Evolutionary conservation across 1,140 invertebrate genomes (phyloP).

Genomic region (Odontomachus brunneus): DNA sequence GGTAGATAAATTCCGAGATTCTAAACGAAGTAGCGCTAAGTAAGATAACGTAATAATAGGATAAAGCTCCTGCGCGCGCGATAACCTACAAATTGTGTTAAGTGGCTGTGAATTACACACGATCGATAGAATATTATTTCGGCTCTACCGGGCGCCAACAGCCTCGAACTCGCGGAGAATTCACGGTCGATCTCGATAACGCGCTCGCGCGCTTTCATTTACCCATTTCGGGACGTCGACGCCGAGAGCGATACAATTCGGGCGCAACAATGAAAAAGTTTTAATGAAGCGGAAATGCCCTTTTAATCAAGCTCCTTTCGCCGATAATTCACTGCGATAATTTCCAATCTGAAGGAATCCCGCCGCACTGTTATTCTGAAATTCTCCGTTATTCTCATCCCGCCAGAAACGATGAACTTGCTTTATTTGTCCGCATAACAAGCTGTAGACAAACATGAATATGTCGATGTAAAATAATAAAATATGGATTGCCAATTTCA

Average conservation of each 20-base stretch:
- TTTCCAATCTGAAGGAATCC: background rate
- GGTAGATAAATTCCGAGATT: conserved; percentile 42
- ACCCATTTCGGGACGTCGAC: background rate
- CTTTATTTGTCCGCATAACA: background rate
- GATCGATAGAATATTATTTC: conserved; percentile 55
- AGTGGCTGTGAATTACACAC: conserved; percentile 49
- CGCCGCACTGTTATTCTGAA: background rate
- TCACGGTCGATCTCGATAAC: conserved; percentile 28
- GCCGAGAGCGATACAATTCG: background rate
- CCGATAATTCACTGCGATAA: background rate
- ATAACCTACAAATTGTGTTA: conserved; percentile 56
- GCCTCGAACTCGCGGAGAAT: conserved; percentile 16
- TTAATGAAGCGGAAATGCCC: conserved; percentile 11
- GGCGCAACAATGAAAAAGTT: conserved; percentile 6
- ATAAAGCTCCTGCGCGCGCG: conserved; percentile 30
- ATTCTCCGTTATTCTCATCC: background rate
- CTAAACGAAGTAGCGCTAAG: background rate
- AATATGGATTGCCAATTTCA: background rate
- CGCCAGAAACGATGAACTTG: background rate
- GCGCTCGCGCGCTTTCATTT: background rate
- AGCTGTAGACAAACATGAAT: background rate
- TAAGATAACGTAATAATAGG: conserved; percentile 45
- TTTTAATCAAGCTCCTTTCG: conserved; percentile 25
- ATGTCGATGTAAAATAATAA: background rate
- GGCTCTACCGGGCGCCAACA: conserved; percentile 1